Base-by-base conservation (phyloP, 2,113 vertebrate species). In the Anhinga anhinga region DNA sequence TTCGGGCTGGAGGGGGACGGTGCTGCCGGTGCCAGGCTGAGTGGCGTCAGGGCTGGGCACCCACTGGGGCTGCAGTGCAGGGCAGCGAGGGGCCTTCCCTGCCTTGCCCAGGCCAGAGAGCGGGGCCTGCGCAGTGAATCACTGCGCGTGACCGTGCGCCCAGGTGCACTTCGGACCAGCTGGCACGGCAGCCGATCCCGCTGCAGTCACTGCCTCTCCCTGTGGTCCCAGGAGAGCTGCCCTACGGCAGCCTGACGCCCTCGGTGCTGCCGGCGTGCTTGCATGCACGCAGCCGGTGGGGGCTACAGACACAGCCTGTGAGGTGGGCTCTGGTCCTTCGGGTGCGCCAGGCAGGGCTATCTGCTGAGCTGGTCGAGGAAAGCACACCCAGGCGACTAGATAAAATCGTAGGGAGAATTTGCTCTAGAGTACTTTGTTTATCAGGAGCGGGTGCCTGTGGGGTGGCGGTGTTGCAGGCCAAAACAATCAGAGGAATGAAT, bases 121-220 rank as follows among this genome's bases (percentile, higher is more conserved):
- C 7, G 6, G 45, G 61, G n/a, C 6, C 45, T 13, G 69, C 52
- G 13, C 23, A 1, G 27, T 0, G 25, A 9, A 5, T 12, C 9
- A 0, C 19, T 14, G 61, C 12, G 20, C 10, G 0, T 11, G 47
- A 4, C 47, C 2, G 2, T 18, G 50, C 59, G 30, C 9, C 34
- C 25, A 2, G 36, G 13, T 45, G 5, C 65, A 66, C 27, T 76
- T 13, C 0, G 8, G 49, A 4, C 34, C 56, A 15, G 32, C 32
- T 1, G 9, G 10, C 36, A 2, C 0, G 0, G 61, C 77, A 14
- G 83, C 49, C 2, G 0, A 38, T 36, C 15, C 7, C 1, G 3
- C 27, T 49, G 63, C 55, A 7, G 2, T 5, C 1, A 0, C 52
- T 25, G 47, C 32, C 52, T 29, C 20, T 55, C 21, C 42, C 47